phyloP scores from a whole-genome alignment of 1,140 invertebrate species.

The Drosophila setifemur region DNA sequence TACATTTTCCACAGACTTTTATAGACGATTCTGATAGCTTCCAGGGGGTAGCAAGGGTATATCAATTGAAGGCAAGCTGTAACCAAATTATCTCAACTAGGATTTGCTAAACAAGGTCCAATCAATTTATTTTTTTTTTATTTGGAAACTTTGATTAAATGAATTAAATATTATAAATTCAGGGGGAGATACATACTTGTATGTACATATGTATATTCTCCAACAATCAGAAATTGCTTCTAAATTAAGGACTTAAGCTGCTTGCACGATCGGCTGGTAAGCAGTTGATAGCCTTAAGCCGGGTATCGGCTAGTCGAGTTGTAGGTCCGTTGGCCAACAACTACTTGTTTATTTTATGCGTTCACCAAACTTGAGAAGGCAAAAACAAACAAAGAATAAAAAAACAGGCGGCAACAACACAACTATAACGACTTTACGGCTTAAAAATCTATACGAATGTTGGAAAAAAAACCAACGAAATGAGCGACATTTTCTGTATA shows the following conservation, averaged over 20 bases:
- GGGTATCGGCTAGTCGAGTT: constrained; percentile 28
- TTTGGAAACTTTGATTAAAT: too few relatives aligned
- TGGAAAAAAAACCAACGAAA: constrained; percentile 14
- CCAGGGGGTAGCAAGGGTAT: constrained; percentile 8
- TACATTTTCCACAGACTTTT: constrained; percentile 56
- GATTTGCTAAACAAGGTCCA: background rate
- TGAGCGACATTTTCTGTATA: constrained; percentile 72
- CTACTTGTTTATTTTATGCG: constrained; percentile 61
- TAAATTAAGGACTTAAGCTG: too few relatives aligned
- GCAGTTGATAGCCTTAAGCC: too few relatives aligned
- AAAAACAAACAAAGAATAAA: constrained; percentile 26
- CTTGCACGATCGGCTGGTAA: too few relatives aligned
- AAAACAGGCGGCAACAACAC: constrained; percentile 16
- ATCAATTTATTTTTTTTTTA: too few relatives aligned
- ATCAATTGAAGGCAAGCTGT: background rate
- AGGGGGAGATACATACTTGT: too few relatives aligned
- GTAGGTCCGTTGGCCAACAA: constrained; percentile 3
- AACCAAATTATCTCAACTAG: background rate
- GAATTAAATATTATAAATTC: too few relatives aligned
- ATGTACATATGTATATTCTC: too few relatives aligned
- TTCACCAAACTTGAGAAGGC: constrained; percentile 66
- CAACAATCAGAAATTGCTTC: too few relatives aligned
- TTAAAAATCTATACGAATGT: constrained; percentile 18
- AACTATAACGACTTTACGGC: constrained; percentile 10
- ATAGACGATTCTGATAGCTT: constrained; percentile 29